phyloP scores from a whole-genome alignment of 2,888 invertebrate genomes.

The Thymelicus sylvestris region DNA sequence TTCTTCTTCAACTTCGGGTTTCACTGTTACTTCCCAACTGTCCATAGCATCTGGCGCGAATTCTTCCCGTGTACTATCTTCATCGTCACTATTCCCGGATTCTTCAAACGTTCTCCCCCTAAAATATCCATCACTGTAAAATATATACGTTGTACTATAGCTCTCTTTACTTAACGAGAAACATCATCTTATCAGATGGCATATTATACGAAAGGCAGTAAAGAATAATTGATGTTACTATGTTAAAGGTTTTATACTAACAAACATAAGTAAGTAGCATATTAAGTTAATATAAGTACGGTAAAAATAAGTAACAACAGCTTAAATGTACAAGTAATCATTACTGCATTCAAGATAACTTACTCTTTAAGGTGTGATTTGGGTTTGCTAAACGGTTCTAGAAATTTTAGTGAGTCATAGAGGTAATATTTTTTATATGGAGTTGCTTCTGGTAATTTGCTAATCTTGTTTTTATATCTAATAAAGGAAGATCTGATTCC shows the following conservation, averaged over 20 bases:
- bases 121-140: neutral
- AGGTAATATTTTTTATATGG: constrained; percentile 55
- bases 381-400: constrained; percentile 51
- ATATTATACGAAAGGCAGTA: too few relatives aligned
- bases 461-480: constrained; percentile 52
- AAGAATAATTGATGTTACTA: too few relatives aligned
- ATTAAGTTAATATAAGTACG: too few relatives aligned
- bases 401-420: constrained; percentile 52
- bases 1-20: constrained; percentile 25
- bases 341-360: constrained; percentile 24
- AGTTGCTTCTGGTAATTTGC: constrained; percentile 26
- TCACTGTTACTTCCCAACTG: constrained; percentile 18
- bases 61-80: constrained; percentile 16
- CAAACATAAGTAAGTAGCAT: too few relatives aligned
- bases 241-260: too few relatives aligned
- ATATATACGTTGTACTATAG: neutral
- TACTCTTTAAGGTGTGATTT: constrained; percentile 46
- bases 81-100: constrained; percentile 18
- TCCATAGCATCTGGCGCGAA: constrained; percentile 1
- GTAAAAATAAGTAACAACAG: too few relatives aligned
- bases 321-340: neutral
- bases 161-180: too few relatives aligned
- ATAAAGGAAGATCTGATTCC: constrained; percentile 52
- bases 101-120: constrained; percentile 1
- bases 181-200: too few relatives aligned